phyloP scores from a whole-genome alignment of 2,113 vertebrate species.

The Himantopus leucocephalus region DNA sequence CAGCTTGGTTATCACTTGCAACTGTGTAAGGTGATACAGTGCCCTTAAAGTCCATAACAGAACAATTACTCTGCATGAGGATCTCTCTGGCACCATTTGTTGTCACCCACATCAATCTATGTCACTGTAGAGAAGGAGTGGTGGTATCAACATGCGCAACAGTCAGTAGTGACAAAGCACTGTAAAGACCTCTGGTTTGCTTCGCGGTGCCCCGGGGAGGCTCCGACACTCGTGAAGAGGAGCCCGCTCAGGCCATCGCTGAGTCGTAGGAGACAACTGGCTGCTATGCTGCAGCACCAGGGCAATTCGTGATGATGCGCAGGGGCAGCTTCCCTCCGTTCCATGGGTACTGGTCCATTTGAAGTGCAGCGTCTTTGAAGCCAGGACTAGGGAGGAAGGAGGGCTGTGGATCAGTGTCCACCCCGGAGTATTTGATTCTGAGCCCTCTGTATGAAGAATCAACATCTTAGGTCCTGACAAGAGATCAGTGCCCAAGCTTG shows the following conservation, averaged over 20 bases:
- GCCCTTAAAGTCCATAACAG: accelerated
- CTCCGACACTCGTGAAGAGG: accelerated
- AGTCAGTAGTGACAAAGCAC: not conserved
- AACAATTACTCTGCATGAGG: not conserved
- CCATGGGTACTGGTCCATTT: not conserved
- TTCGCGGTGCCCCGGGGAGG: accelerated
- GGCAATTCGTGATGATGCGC: accelerated
- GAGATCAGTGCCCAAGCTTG: not conserved
- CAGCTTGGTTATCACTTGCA: not conserved
- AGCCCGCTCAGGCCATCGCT: accelerated
- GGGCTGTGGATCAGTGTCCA: not conserved
- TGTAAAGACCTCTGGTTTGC: too few relatives aligned
- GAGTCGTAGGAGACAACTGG: not conserved
- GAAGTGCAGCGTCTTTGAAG: not conserved
- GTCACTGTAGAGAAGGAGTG: accelerated
- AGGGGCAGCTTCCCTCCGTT: not conserved
- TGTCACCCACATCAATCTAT: not conserved
- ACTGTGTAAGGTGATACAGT: not conserved
- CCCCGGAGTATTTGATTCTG: not conserved
- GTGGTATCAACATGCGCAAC: accelerated
- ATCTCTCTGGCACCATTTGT: not conserved
- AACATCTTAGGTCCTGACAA: not conserved
- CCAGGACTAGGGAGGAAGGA: not conserved
- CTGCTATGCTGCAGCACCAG: too few relatives aligned
- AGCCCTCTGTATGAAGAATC: not conserved